Conservation (phyloP, 2,888 invertebrate genomes). For the Loripinus fragilis region DNA sequence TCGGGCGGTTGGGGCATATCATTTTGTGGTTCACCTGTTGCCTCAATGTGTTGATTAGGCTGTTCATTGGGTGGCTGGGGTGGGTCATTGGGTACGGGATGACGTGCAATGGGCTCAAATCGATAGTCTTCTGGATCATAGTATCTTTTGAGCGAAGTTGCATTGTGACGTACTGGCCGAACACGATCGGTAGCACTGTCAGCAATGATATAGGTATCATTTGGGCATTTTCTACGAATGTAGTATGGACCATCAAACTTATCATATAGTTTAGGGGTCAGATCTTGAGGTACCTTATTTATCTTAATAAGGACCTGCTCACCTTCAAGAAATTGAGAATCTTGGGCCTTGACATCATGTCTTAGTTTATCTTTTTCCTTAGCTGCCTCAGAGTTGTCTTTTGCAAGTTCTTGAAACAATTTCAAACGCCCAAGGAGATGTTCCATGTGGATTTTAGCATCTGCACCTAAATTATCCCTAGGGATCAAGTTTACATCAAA, state of each 20-base stretch:
- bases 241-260: slow-evolving; percentile 40
- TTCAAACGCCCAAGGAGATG: slow-evolving; percentile 12
- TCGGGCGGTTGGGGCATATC: too few relatives aligned
- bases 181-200: background rate
- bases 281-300: slow-evolving; percentile 26
- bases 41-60: background rate
- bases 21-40: background rate
- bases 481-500: slow-evolving; percentile 41
- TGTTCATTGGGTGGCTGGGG: background rate
- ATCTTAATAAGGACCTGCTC: slow-evolving; percentile 25
- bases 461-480: slow-evolving; percentile 30
- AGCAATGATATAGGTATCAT: slow-evolving; percentile 34
- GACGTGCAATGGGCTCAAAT: background rate
- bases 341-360: slow-evolving; percentile 25
- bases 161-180: background rate
- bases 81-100: background rate
- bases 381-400: background rate
- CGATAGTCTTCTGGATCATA: slow-evolving; percentile 23
- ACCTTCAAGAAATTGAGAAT: slow-evolving; percentile 19
- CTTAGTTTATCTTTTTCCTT: slow-evolving; percentile 21
- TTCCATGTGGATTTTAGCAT: slow-evolving; percentile 13
- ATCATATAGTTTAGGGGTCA: slow-evolving; percentile 32
- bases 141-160: slow-evolving; percentile 15
- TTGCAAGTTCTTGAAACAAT: slow-evolving; percentile 22
- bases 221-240: slow-evolving; percentile 35